Base-by-base conservation (phyloP, 2,113 vertebrate genomes). In the Reinhardtius hippoglossoides region DNA sequence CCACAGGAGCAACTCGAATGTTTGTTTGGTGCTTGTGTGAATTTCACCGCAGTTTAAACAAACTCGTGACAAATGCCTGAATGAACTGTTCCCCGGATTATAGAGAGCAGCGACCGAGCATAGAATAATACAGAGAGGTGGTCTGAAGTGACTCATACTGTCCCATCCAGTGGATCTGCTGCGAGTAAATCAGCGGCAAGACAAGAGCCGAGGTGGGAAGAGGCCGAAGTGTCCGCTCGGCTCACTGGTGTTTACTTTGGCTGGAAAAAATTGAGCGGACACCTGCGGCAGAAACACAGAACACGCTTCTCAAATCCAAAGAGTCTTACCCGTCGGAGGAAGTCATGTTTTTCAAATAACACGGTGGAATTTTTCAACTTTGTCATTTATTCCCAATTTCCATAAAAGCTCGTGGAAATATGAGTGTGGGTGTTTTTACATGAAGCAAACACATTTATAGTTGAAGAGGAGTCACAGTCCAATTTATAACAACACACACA, bases 201-300 rank as follows among this genome's bases (percentile, higher is more conserved):
- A 58, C 65, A 67, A 21, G 61, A 78, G 61, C 18, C 31, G 18
- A 71, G 62, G 62, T 2, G 21, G 40, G 20, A 70, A 56, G 66
- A 24, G n/a, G 20, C 55, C 67, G 48, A 31, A 31, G 27, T 80
- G 76, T 72, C 76, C 44, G 42, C 58, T 74, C 65, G 18, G 37
- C 57, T 80, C 27, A 54, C 9, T 71, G 37, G 55, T 48, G 55
- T 65, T 77, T 64, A 60, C 75, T 78, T 70, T 46, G 42, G 67
- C 23, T 15, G 23, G 24, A 24, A 59, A 27, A 46, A 64, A 68
- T 55, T 3, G 78, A 50, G 62, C 35, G 26, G 67, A 71, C 37
- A 74, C 42, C 65, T 67, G 65, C 61, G 10, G 62, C 3, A 31
- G n/a, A 67, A 65, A 60, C 55, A 58, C 5, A 31, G 57, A 74